Percentiles rank a stretch among this genome's conserved stretches.
phyloP scores from a whole-genome alignment of 64 coral and sea anemone species.

The Cladopsammia gracilis region DNA sequence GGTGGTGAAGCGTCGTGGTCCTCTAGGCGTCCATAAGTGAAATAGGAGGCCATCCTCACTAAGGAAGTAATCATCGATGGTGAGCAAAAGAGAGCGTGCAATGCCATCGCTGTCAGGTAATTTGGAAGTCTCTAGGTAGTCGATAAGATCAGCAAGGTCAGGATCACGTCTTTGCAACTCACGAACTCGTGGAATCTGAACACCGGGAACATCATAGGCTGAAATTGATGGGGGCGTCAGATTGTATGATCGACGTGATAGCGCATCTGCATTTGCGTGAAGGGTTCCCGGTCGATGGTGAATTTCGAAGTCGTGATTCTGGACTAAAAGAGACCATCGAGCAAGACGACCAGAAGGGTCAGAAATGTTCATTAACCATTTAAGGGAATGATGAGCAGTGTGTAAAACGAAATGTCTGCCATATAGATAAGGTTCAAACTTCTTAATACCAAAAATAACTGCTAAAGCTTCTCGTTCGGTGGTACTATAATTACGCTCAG shows the following conservation, averaged over 20 bases:
- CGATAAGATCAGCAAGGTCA: slow-evolving; percentile 8
- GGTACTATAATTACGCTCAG: slow-evolving; percentile 35
- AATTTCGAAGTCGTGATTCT: slow-evolving; percentile 54
- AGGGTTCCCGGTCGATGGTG: not conserved
- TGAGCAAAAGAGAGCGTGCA: not conserved
- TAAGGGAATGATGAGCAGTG: slow-evolving; percentile 40
- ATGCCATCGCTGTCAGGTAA: not conserved
- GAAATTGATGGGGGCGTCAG: not conserved
- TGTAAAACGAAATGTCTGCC: not conserved
- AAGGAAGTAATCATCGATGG: slow-evolving; percentile 32
- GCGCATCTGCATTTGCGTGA: slow-evolving; percentile 28
- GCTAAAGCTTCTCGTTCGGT: slow-evolving; percentile 53
- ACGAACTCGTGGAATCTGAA: not conserved
- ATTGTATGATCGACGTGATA: not conserved
- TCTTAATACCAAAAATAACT: slow-evolving; percentile 46
- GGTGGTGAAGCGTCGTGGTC: not conserved
- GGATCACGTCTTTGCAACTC: slow-evolving; percentile 14
- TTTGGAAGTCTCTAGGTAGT: not conserved
- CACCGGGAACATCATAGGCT: not conserved
- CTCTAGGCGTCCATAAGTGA: not conserved
- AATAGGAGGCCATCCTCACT: slow-evolving; percentile 26
- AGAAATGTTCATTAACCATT: slow-evolving; percentile 29
- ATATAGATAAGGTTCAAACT: slow-evolving; percentile 49
- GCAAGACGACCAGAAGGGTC: slow-evolving; percentile 28
- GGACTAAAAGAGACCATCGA: slow-evolving; percentile 25